Evolutionary conservation across 1,140 invertebrate genomes (phyloP), one percentile per base, ranked within the genome.

Genomic region (Thaumatotibia leucotreta): DNA sequence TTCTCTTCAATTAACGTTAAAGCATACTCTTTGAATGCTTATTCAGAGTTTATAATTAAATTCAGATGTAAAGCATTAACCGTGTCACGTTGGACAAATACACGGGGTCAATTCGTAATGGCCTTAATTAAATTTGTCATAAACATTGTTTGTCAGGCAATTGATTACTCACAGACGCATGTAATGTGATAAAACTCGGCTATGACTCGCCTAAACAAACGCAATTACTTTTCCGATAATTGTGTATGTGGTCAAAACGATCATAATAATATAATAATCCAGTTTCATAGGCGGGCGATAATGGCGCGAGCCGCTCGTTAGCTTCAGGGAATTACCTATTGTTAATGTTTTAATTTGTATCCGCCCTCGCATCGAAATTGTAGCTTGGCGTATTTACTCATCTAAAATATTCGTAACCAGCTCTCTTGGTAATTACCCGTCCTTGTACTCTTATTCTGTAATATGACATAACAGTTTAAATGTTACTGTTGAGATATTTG

Each of bases 281-380:
- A 80, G 76, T 84, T 83, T 84, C 75, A 82, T 81, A 84, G 77
- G 71, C 77, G 75, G 74, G 71, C 75, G 74, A 80, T 83, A 88
- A 87, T 84, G 77, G 79, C 68, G 74, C 75, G 79, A 73, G 76
- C 75, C 79, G 81, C 83, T 85, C 80, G 83, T 88, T 86, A 86
- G 79, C 76, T 75, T 67, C 69, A 74, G 75, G 75, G 80, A 85
- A 87, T 87, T 86, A 84, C 83, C 83, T 87, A 87, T 87, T 87
- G 84, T 89, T 86, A 87, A 87, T 87, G 80, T 88, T 86, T 86
- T 88, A 88, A 89, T 88, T 89, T 86, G 81, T 83, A 79, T 86
- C 79, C 77, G 72, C 67, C 64, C 69, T 63, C 66, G 68, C 66
- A 58, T 61, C 64, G 74, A 70, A 63, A 58, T 58, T 58, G 27